phyloP scores from a whole-genome alignment of 2,113 vertebrate species.

The Orientallactaga bullata region DNA sequence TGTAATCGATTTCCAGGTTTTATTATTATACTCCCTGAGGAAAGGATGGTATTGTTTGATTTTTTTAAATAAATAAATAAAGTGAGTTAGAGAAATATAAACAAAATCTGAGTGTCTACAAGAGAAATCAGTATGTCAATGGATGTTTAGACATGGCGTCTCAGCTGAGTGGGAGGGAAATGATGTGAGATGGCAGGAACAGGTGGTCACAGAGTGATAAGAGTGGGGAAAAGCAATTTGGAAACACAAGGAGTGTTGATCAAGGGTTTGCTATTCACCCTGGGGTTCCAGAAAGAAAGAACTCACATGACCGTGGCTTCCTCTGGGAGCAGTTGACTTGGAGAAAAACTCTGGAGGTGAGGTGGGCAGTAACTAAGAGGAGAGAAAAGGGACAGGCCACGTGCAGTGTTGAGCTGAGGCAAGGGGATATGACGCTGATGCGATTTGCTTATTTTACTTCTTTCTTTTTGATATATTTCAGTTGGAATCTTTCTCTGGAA shows the following conservation, averaged over 20 bases:
- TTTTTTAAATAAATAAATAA: constrained; percentile 29
- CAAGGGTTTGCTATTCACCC: background rate
- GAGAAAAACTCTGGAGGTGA: background rate
- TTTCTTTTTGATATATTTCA: background rate
- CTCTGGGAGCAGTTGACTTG: background rate
- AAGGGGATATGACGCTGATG: background rate
- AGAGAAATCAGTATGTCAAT: background rate
- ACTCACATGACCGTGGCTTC: background rate
- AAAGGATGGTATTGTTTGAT: background rate
- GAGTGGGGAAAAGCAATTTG: too few relatives aligned
- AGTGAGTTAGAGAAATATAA: background rate
- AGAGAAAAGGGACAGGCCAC: background rate
- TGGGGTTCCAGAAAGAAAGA: background rate
- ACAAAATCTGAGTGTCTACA: background rate
- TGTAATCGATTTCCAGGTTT: background rate
- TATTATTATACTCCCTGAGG: background rate
- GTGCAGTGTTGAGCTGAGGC: background rate
- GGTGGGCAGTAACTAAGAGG: background rate
- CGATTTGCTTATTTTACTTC: background rate
- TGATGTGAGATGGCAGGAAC: fast-evolving
- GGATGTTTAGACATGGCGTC: too few relatives aligned
- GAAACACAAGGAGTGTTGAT: background rate
- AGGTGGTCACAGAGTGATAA: background rate
- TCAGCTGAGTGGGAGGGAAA: background rate
- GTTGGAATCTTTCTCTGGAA: background rate